Base-by-base conservation (phyloP, 35 echinoderm and acorn worm genomes). In the Nesometra sesokonis region DNA sequence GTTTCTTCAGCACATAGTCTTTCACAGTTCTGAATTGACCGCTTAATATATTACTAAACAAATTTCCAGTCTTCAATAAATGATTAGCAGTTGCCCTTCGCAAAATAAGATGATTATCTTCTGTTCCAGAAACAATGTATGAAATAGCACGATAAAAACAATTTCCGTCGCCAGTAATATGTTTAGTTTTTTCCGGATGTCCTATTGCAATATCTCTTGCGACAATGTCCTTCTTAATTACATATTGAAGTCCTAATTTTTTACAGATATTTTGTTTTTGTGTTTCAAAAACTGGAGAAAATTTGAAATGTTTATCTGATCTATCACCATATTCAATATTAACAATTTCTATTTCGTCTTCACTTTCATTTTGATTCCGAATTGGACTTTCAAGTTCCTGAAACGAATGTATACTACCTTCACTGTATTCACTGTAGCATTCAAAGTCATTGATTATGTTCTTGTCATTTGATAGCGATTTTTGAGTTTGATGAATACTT, bases 141-240 rank as follows among this genome's bases (percentile, higher is more conserved):
- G 87, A 88, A 0, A 88, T 46, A 43, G 87, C 87, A 81, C 87
- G 77, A 79, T 36, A 88, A 39, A 88, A 88, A 82, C 87, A 88
- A 52, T 88, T 88, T 15, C 87, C 87, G 46, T 89, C 88, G 35
- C 80, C 88, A 67, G 9, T 84, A n/a, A 89, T 77, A 2, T 0
- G 0, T 37, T 84, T 0, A 15, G 84, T 67, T 0, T 29, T 23
- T 35, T 0, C 9, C 0, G 88, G 88, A 83, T 23, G 13, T 13
- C 46, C 88, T 36, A 11, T 29, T 30, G 36, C 47, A 78, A 17
- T 31, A 0, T 40, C 13, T 17, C 13, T 32, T 5, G 0, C 43
- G 36, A 0, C 17, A 36, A 77, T 5, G 0, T 5, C 17, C 5
- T 82, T 32, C 32, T 33, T 35, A 21, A 0, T 35, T 39, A 30